Evolutionary conservation across 1,140 invertebrate species (phyloP), one percentile per base, ranked within the genome.

Genomic region (Vanessa atalanta): DNA sequence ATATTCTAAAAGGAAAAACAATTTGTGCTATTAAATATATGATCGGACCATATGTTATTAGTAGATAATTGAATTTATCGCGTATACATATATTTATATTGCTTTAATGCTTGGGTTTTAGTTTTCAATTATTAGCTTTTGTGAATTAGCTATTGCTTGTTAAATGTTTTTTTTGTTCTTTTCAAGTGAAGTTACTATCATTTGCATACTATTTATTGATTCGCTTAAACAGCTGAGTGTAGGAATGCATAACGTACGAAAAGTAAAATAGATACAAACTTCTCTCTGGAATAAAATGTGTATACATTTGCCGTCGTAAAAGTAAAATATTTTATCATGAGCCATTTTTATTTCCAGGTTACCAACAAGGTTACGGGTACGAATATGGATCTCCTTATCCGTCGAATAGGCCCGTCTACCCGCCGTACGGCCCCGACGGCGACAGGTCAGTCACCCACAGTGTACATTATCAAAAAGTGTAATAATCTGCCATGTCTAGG

Each of bases 391-490:
- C 96, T 95, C 95, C 95, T 94, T 93, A 93, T 81, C 95, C 94
- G 69, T 88, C 93, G 48, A 95, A 94, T 88, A 94, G 95, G 93
- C 94, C 95, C 79, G 95, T 96, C 79, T 96, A 96, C 91, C 95
- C 95, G 85, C 95, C 96, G 77, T 97, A 97, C 83, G 95, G 95
- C 74, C 94, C 95, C 47, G 96, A 96, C 65, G 94, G 94, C 47
- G 95, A 95, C 75, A 95, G 95, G 95, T 96, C 11, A 57, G 55
- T n/a, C 13, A 12, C n/a, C 12, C 37, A 9, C 37, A 43, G 37
- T 9, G 6, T 43, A 43, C 26, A 31, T 31, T 31, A 31, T 6
- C 26, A 3, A 3, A 31, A 31, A 4, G 26, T 6, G 26, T 3
- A 31, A 3, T 31, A 31, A 31, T 43, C 37, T 11, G 5, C n/a